Evolutionary conservation across 2,797 vertebrate genomes (phyloP).

Genomic region (Chelmon rostratus): DNA sequence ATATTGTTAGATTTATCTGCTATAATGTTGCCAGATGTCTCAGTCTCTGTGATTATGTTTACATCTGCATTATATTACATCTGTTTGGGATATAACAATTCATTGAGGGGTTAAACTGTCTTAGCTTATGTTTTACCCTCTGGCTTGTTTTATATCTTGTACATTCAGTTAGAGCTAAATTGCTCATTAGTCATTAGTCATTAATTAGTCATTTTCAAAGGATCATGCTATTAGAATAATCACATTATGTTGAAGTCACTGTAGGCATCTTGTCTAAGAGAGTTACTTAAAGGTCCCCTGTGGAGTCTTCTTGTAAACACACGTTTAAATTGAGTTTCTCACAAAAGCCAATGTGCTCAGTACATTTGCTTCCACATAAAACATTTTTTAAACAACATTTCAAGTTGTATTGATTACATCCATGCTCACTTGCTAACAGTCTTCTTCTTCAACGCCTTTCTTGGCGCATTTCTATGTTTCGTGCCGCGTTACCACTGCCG

Average conservation of each 20-base stretch:
- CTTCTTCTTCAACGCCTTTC: neutral
- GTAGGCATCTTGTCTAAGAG: neutral
- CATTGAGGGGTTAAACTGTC: neutral
- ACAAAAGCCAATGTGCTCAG: neutral
- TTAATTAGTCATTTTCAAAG: neutral
- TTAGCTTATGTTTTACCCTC: neutral
- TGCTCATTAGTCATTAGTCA: too few relatives aligned
- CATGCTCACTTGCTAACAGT: neutral
- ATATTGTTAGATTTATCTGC: neutral
- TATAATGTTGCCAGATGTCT: slow-evolving; percentile 1
- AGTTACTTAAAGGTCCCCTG: neutral
- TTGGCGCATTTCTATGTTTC: neutral
- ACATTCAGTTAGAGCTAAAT: neutral
- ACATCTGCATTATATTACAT: too few relatives aligned
- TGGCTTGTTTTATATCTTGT: neutral
- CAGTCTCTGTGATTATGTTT: slow-evolving; percentile 10
- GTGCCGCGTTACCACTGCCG: too few relatives aligned
- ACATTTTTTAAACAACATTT: neutral
- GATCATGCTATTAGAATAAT: neutral
- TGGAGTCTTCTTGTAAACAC: neutral
- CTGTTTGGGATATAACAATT: too few relatives aligned
- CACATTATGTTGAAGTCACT: neutral
- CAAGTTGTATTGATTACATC: neutral
- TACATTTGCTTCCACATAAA: neutral
- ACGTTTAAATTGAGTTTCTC: neutral